Conservation (phyloP, 2,113 vertebrate species). For the Erpornis zantholeuca region DNA sequence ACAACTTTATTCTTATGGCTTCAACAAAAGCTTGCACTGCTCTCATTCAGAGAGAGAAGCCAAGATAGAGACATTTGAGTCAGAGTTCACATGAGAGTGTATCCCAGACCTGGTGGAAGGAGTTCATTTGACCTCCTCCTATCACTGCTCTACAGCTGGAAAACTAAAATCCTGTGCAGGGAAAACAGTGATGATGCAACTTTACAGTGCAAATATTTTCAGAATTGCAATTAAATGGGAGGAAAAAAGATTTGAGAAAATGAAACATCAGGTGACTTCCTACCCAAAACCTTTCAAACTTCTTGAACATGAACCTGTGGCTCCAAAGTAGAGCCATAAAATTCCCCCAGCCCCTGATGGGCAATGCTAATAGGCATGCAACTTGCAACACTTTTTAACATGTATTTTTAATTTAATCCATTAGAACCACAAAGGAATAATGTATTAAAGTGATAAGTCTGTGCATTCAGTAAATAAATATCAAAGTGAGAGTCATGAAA, state of each 20-base stretch:
- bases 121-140: not conserved
- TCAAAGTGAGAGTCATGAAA: conserved; percentile 61
- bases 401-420: conserved; percentile 66
- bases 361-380: conserved; percentile 21
- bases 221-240: not conserved
- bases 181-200: not conserved
- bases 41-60: not conserved
- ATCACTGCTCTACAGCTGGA: not conserved
- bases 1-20: not conserved
- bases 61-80: not conserved
- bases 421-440: conserved; percentile 60
- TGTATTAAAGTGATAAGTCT: conserved; percentile 50
- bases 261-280: not conserved
- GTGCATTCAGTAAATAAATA: conserved; percentile 58
- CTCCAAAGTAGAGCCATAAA: not conserved
- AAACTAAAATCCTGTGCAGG: not conserved
- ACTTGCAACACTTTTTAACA: conserved; percentile 12
- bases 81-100: rapidly evolving
- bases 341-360: not conserved
- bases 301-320: not conserved
- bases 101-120: not conserved
- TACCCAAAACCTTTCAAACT: not conserved
- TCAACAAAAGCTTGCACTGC: not conserved
- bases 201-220: not conserved
- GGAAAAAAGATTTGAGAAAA: not conserved